Conservation (phyloP, 2,797 vertebrate species). For the Rhodeus uyekii region DNA sequence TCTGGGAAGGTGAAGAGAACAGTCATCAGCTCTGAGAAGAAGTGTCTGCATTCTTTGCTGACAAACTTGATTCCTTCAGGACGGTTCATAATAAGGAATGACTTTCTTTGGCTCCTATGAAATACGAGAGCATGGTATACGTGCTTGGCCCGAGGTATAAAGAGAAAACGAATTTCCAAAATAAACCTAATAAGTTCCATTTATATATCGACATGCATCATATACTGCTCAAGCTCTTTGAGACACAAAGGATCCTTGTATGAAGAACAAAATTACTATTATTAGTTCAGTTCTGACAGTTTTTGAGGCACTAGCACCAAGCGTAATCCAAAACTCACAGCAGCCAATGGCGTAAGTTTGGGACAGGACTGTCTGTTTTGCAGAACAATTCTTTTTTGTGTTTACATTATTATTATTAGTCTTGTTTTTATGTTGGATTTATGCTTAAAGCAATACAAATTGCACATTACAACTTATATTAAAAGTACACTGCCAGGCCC, state of each 20-base stretch:
- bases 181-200: slow-evolving; percentile 14
- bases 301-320: background rate
- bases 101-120: slow-evolving; percentile 22
- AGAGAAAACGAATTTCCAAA: slow-evolving; percentile 22
- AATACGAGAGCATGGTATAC: slow-evolving; percentile 8
- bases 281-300: too few species aligned
- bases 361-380: background rate
- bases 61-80: slow-evolving; percentile 26
- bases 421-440: background rate
- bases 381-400: background rate
- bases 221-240: background rate
- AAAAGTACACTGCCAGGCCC: too few species aligned
- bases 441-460: background rate
- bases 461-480: background rate
- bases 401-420: background rate
- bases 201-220: slow-evolving; percentile 19
- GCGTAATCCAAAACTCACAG: background rate
- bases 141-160: slow-evolving; percentile 9
- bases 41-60: background rate
- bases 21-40: slow-evolving; percentile 25
- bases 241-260: slow-evolving; percentile 29
- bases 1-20: slow-evolving; percentile 38
- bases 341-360: background rate
- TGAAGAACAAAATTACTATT: slow-evolving; percentile 2
- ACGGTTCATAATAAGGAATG: slow-evolving; percentile 29